These are phyloP conservation scores for Danaus melanippus DNA, from an alignment of 1,140 invertebrate species.

Conservation along the genomic window DNA sequence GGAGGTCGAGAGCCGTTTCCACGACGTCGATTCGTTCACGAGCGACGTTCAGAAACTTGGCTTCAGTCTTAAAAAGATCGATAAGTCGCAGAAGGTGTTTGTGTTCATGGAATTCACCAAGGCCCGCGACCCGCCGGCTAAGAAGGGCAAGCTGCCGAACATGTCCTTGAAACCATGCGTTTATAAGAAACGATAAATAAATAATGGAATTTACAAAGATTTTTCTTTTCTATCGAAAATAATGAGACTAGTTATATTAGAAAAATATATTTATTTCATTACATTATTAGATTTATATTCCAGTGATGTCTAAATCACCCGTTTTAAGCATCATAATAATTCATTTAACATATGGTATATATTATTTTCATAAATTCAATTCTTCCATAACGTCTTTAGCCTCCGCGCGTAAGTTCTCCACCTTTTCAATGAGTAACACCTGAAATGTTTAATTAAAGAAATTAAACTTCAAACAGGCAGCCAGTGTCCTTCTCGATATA, in stretches of 20 bases:
- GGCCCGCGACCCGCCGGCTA: conserved; percentile 70
- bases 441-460: conserved; percentile 60
- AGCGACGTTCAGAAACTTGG: conserved; percentile 77
- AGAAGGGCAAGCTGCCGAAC: conserved; percentile 71
- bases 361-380: conserved; percentile 28
- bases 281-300: too few species aligned
- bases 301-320: too few species aligned
- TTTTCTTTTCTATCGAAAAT: too few species aligned
- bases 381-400: conserved; percentile 80
- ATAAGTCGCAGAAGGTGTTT: conserved; percentile 80
- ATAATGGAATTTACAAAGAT: background rate
- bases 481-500: too few species aligned
- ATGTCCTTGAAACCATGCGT: conserved; percentile 83
- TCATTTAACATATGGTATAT: too few species aligned
- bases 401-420: conserved; percentile 85
- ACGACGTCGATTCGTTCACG: conserved; percentile 77
- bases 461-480: too few species aligned
- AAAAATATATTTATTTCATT: too few species aligned
- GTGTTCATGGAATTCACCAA: conserved; percentile 85
- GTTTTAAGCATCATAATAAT: too few species aligned
- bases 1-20: conserved; percentile 86
- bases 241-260: too few species aligned
- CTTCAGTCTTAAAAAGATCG: conserved; percentile 77
- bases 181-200: conserved; percentile 84
- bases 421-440: conserved; percentile 84